These are phyloP conservation scores for Oryzias curvinotus DNA, from an alignment of 2,113 vertebrate species.

Conservation along the genomic window DNA sequence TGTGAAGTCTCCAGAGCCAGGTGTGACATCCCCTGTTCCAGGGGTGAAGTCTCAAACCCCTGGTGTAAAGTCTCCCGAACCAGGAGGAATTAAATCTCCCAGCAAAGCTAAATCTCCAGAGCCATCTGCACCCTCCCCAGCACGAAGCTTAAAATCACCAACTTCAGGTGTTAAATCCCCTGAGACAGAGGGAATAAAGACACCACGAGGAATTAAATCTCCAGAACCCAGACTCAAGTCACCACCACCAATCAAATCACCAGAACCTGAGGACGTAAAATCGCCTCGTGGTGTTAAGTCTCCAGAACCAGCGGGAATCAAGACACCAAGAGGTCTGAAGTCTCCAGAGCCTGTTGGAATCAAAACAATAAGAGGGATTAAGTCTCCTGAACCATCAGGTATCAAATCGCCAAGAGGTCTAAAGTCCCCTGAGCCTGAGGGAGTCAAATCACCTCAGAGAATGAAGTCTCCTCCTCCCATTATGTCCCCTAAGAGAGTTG, in stretches of 20 bases:
- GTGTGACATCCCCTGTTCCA: slow-evolving; percentile 56
- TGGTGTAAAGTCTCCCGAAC: slow-evolving; percentile 73
- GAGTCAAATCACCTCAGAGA: slow-evolving; percentile 80
- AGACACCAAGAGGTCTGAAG: slow-evolving; percentile 56
- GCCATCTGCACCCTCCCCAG: slow-evolving; percentile 44
- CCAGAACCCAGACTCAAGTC: slow-evolving; percentile 84
- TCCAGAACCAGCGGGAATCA: slow-evolving; percentile 59
- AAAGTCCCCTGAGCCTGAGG: slow-evolving; percentile 72
- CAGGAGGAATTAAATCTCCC: slow-evolving; percentile 31
- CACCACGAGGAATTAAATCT: slow-evolving; percentile 79
- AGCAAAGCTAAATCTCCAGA: slow-evolving; percentile 39
- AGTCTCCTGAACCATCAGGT: slow-evolving; percentile 61
- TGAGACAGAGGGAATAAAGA: slow-evolving; percentile 79
- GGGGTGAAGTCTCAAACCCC: slow-evolving; percentile 79
- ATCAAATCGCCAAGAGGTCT: slow-evolving; percentile 60
- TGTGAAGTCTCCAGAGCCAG: slow-evolving; percentile 58
- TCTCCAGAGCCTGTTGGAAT: slow-evolving; percentile 61
- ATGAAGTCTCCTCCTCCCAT: slow-evolving; percentile 84
- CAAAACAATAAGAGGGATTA: slow-evolving; percentile 56
- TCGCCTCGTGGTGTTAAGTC: slow-evolving; percentile 52
- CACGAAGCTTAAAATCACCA: slow-evolving; percentile 81
- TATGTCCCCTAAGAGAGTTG: slow-evolving; percentile 81
- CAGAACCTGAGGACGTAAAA: slow-evolving; percentile 55
- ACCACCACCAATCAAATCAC: slow-evolving; percentile 72
- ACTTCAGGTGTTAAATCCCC: slow-evolving; percentile 70